phyloP scores from a whole-genome alignment of 2,113 vertebrate species.

The Mastomys coucha region DNA sequence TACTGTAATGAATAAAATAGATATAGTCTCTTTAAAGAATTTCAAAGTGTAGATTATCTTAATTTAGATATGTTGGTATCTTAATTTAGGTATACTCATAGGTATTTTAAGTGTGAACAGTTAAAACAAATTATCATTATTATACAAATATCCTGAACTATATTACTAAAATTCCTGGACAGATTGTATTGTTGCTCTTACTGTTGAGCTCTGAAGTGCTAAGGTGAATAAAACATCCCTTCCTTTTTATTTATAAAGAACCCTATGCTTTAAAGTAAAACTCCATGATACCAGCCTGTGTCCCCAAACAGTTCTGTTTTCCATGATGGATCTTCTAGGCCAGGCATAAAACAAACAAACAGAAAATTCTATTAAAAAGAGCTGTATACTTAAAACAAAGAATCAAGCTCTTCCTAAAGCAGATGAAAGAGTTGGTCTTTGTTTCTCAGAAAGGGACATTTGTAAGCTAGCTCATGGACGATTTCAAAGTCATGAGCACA shows the following conservation, averaged over 20 bases:
- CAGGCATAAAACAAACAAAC: conserved; percentile 65
- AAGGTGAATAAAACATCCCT: background rate
- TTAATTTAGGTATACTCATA: background rate
- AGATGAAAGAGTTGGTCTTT: conserved; percentile 66
- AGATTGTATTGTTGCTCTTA: background rate
- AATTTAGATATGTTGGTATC: background rate
- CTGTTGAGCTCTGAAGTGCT: background rate
- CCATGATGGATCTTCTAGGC: conserved; percentile 1
- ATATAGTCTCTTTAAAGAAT: background rate
- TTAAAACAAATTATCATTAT: conserved; percentile 46
- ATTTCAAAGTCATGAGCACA: conserved; percentile 49
- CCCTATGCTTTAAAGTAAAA: background rate
- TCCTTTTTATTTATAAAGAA: background rate
- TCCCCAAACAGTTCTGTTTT: conserved; percentile 59
- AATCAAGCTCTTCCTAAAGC: conserved; percentile 59
- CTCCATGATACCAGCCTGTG: conserved; percentile 26
- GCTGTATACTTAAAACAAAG: conserved; percentile 59
- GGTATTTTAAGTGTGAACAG: background rate
- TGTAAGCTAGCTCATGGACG: conserved; percentile 40
- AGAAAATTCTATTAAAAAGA: conserved; percentile 68
- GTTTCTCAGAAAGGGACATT: conserved; percentile 54
- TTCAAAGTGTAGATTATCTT: background rate
- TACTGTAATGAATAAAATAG: conserved; percentile 3
- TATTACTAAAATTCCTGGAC: conserved; percentile 23
- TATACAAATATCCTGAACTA: background rate